phyloP scores from a whole-genome alignment of 2,113 vertebrate species.

The Pygathrix nemaeus region DNA sequence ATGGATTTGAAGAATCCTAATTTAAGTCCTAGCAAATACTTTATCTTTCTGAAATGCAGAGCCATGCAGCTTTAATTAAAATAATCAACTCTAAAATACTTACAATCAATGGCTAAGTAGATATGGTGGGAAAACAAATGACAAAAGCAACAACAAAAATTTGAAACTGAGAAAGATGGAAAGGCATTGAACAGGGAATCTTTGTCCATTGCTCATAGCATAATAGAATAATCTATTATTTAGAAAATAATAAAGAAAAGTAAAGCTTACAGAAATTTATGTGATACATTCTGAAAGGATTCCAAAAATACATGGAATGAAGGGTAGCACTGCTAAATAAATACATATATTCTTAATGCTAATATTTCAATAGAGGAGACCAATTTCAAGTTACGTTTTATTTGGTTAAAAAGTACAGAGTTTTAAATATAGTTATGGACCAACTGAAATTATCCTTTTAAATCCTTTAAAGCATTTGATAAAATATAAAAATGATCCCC shows the following conservation, averaged over 20 bases:
- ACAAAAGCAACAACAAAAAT: neutral
- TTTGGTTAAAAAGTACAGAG: neutral
- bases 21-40: constrained; percentile 35
- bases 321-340: neutral
- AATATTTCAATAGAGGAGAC: neutral
- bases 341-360: neutral
- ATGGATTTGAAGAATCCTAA: constrained; percentile 56
- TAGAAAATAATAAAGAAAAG: neutral
- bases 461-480: neutral
- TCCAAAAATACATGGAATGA: neutral
- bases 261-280: neutral
- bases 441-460: neutral
- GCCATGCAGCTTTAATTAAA: constrained; percentile 26
- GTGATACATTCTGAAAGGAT: neutral
- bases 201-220: neutral
- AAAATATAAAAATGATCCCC: neutral
- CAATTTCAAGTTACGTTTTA: neutral
- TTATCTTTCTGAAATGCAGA: constrained; percentile 42
- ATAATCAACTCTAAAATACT: neutral
- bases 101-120: constrained; percentile 18
- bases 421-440: neutral
- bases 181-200: neutral
- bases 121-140: neutral
- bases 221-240: neutral
- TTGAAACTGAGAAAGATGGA: neutral